Base-by-base conservation (phyloP, 2,797 vertebrate species). In the Muscicapa comitata region DNA sequence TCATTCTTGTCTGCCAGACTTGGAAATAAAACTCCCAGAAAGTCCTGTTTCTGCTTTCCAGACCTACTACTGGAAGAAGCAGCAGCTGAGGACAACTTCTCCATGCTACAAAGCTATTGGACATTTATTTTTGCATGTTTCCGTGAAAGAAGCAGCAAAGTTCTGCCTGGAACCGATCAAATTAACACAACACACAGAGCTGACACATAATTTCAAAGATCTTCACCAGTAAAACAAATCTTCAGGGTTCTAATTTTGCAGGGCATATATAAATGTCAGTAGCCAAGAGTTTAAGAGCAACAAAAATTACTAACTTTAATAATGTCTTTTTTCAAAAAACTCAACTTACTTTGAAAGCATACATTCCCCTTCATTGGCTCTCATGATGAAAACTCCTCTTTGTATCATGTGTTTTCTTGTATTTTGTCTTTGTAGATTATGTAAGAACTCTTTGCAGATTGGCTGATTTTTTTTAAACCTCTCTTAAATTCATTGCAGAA, bases 301-400 rank as follows among this genome's bases (percentile, higher is more conserved):
- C 13, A 82, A 72, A 73, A 71, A 17, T 25, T 6, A 62, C 21
- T 67, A 77, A 67, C 40, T 48, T 63, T 18, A 76, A n/a, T 23
- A 62, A 53, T 7, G 7, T 13, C 4, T 24, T 16, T 37, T 2
- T 7, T 2, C 7, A 6, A 25, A 21, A 35, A 57, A 28, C 2
- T 57, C 12, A 54, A 66, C 70, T 74, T 84, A 94, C 66, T 51
- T 72, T 68, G 2, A 57, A 90, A 80, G 31, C 15, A 20, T 31
- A 53, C 24, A 42, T 55, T 43, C 9, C 50, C 2, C 13, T 20
- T 59, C 50, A 74, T 40, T 17, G 7, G 15, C 43, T 85, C 26
- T 72, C 19, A 54, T 31, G 42, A 4, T 54, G 50, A 68, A 93
- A 92, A 24, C 24, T 95, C 31, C 23, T 88, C 75, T 67, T 86